Evolutionary conservation across 2,888 invertebrate species (phyloP).

Genomic region (Morinoia aosen): DNA sequence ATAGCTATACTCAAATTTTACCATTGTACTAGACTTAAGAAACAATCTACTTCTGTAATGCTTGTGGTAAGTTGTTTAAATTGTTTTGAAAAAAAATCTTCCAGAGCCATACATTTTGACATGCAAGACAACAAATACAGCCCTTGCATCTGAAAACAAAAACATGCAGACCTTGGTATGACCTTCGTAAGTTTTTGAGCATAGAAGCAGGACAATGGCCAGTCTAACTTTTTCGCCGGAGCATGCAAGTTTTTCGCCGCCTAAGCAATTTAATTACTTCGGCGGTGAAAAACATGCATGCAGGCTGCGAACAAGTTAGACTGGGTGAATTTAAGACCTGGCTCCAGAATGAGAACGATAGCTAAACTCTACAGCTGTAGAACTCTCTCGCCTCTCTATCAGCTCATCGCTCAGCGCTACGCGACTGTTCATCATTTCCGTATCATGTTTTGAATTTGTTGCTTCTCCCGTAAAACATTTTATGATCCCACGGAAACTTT

Average conservation of each 20-base stretch:
- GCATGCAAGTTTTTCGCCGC: too few relatives aligned
- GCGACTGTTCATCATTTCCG: not conserved
- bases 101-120: too few relatives aligned
- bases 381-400: not conserved
- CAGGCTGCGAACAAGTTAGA: too few relatives aligned
- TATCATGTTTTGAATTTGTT: not conserved
- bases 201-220: not conserved
- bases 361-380: not conserved
- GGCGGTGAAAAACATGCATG: too few relatives aligned
- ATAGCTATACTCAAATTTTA: too few relatives aligned
- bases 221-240: too few relatives aligned
- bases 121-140: too few relatives aligned
- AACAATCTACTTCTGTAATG: too few relatives aligned
- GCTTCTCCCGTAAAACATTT: not conserved
- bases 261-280: too few relatives aligned
- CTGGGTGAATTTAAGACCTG: not conserved
- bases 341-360: not conserved
- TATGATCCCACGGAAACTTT: not conserved
- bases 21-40: too few relatives aligned
- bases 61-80: too few relatives aligned
- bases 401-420: not conserved
- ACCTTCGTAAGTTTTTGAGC: not conserved
- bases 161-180: not conserved
- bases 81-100: too few relatives aligned
- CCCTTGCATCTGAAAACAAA: not conserved